phyloP scores from a whole-genome alignment of 2,797 vertebrate species.

The Danio tinwini region DNA sequence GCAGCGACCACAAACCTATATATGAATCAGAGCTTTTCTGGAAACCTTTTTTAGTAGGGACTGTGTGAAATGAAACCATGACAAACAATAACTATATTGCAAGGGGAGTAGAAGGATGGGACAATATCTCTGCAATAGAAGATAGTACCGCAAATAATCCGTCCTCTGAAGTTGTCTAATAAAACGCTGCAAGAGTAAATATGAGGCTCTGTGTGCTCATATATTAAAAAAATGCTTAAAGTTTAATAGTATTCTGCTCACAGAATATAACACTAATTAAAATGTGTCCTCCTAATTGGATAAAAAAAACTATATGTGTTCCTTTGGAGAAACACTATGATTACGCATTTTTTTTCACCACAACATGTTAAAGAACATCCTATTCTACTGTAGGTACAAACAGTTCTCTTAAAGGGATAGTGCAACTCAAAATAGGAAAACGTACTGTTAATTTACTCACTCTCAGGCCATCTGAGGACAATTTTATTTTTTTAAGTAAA shows the following conservation, averaged over 20 bases:
- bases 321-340: neutral
- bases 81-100: neutral
- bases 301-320: slow-evolving; percentile 19
- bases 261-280: slow-evolving; percentile 18
- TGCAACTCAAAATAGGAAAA: no score
- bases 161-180: slow-evolving; percentile 20
- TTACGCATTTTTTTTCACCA: slow-evolving; percentile 14
- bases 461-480: no score
- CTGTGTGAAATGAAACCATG: neutral
- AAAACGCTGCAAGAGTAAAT: slow-evolving; percentile 8
- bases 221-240: neutral
- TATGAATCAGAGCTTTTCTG: slow-evolving; percentile 2
- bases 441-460: no score
- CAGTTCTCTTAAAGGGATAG: neutral
- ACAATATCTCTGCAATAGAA: slow-evolving; percentile 12
- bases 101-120: neutral
- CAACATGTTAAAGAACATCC: neutral
- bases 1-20: slow-evolving; percentile 17
- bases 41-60: neutral
- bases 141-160: slow-evolving; percentile 33
- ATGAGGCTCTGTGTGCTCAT: neutral
- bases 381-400: neutral
- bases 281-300: slow-evolving; percentile 5
- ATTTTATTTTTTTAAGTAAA: no score
- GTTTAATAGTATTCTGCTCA: neutral